A percentile compares a stretch with the other conserved stretches of the same genome.
Conservation (phyloP, 2,113 vertebrate genomes). For the Egretta garzetta region DNA sequence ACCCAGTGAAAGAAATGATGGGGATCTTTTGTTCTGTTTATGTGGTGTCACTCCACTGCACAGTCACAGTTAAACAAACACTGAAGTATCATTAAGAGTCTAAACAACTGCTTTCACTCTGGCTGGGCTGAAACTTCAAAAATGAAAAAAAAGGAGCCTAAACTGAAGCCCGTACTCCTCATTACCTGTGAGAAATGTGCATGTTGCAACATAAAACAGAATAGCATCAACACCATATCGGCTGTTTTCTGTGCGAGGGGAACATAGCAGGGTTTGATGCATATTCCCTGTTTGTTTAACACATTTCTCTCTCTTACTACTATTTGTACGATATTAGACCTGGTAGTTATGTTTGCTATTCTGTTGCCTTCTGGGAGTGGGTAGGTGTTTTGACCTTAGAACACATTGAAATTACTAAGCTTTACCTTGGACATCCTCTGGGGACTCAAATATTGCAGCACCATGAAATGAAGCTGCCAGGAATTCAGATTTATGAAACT, state of each 20-base stretch:
- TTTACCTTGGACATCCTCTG: background rate
- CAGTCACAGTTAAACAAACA: background rate
- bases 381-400: slow-evolving; percentile 23
- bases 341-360: background rate
- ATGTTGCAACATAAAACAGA: background rate
- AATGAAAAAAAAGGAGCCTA: background rate
- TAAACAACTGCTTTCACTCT: background rate
- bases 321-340: background rate
- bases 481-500: slow-evolving; percentile 45
- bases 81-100: background rate
- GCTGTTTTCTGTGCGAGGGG: background rate
- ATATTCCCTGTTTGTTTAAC: background rate
- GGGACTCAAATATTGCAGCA: background rate
- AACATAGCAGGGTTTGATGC: background rate
- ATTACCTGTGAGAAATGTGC: background rate
- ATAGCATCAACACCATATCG: background rate
- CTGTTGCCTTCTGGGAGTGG: background rate
- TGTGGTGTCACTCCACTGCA: background rate
- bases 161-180: background rate
- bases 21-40: background rate
- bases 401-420: background rate
- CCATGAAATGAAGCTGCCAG: slow-evolving; percentile 29
- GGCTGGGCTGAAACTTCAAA: background rate
- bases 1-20: background rate
- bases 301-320: background rate